Base-by-base conservation (phyloP, 92 coral and sea anemone genomes). In the Ricordea florida region DNA sequence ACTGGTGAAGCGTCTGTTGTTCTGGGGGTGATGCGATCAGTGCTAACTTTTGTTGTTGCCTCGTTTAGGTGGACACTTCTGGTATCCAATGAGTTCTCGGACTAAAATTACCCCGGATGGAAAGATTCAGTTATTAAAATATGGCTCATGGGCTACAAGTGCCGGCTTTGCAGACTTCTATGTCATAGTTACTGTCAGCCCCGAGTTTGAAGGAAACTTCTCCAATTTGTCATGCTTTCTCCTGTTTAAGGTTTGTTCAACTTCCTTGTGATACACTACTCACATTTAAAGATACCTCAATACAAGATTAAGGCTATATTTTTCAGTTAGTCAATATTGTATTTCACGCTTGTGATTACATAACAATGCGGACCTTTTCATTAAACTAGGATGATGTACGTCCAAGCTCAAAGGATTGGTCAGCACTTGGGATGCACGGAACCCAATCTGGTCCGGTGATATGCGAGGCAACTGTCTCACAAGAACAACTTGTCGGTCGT, bases 141-240 rank as follows among this genome's bases (percentile, higher is more conserved):
- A 51, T 40, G 73, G 75, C 5, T 63, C 83, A 27, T 77, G 83
- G 83, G 76, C 66, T 0, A 77, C 83, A 2, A 77, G 83, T n/a
- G 83, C 83, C 17, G 81, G 81, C n/a, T 50, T 61, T 62, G 81
- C 81, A 0, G 81, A 75, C 40, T 75, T 75, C 29, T 77, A 76
- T 43, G 73, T 67, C 21, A 58, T 76, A 5, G 72, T 47, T 5
- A 62, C 62, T 11, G 38, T 45, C 3, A 76, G 83, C 29, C 76
- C 83, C 3, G 29, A 63, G 47, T 76, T 62, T 43, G 57, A 64
- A 10, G 83, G 83, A 5, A 30, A 76, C 57, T 64, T 62, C 64
- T 53, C 65, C 18, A 49, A 76, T 26, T 14, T 49, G 38, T 47
- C 53, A 16, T 38, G 47, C 51, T 51, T 62, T 2, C 64, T 65